Percentiles rank a stretch among this genome's conserved stretches.
Evolutionary conservation across 2,113 vertebrate species (phyloP).

Genomic region (Lycaon pictus): DNA sequence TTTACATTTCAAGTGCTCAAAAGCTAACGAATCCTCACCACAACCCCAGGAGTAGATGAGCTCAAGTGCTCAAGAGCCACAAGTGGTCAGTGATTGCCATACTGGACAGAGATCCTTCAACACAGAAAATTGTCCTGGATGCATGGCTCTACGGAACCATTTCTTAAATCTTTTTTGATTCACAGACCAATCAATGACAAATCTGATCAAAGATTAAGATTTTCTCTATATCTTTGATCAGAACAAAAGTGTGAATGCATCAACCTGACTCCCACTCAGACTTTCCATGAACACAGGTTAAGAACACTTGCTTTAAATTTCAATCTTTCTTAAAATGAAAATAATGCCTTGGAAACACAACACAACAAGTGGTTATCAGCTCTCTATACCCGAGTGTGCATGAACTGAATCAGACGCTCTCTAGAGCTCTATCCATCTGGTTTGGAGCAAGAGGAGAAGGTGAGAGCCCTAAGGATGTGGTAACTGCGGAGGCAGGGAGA

Average conservation of each 20-base stretch:
- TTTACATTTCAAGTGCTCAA: not conserved
- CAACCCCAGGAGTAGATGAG: no score
- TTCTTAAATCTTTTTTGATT: not conserved
- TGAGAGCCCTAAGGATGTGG: not conserved
- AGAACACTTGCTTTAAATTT: not conserved
- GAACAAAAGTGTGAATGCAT: not conserved
- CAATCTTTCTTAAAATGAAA: not conserved
- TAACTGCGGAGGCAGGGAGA: not conserved
- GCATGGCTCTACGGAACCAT: not conserved
- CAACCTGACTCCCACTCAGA: not conserved
- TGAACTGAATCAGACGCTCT: not conserved
- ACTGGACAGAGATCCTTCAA: not conserved
- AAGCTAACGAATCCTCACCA: not conserved
- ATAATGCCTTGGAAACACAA: not conserved
- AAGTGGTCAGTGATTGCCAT: not conserved
- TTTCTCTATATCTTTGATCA: not conserved
- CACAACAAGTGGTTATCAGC: not conserved
- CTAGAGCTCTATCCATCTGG: not conserved
- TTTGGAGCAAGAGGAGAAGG: not conserved
- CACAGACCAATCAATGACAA: not conserved
- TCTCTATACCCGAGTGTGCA: not conserved
- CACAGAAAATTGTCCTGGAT: not conserved
- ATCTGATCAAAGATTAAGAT: not conserved
- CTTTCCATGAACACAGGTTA: not conserved
- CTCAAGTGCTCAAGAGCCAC: not conserved